phyloP scores from a whole-genome alignment of 2,888 invertebrate genomes.

The Drosophila quinaria region DNA sequence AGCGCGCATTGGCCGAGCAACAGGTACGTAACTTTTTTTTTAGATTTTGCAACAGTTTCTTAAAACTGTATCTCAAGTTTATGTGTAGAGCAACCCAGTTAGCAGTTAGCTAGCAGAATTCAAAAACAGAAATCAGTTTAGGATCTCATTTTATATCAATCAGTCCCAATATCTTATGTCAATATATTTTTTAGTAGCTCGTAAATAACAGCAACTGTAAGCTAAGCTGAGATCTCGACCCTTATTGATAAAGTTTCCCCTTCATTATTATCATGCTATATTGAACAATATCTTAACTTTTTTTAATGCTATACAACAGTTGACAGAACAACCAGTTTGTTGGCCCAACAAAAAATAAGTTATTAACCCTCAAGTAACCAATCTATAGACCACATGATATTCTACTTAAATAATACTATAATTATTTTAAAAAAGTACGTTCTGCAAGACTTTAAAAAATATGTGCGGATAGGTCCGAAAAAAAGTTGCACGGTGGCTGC shows the following conservation, averaged over 20 bases:
- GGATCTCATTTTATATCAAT: constrained; percentile 24
- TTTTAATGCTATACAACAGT: constrained; percentile 72
- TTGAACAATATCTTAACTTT: constrained; percentile 42
- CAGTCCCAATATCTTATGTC: constrained; percentile 6
- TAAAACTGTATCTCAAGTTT: constrained; percentile 19
- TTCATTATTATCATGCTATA: constrained; percentile 63
- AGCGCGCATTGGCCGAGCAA: constrained; percentile 93
- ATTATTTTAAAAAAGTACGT: constrained; percentile 24
- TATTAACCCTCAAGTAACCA: constrained; percentile 66
- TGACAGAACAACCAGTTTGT: constrained; percentile 76
- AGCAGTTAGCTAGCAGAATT: constrained; percentile 25
- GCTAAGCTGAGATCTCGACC: constrained; percentile 36
- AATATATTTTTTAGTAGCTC: constrained; percentile 31
- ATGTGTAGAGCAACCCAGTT: constrained; percentile 33
- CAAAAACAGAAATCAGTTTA: constrained; percentile 22
- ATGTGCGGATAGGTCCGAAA: constrained; percentile 71
- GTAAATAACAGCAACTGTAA: constrained; percentile 58
- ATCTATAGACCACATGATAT: constrained; percentile 18
- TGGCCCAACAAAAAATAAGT: constrained; percentile 45
- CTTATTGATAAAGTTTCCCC: constrained; percentile 28
- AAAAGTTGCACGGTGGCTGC: constrained; percentile 84
- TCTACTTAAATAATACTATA: constrained; percentile 36
- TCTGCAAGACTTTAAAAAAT: constrained; percentile 24
- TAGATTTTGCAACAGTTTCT: neutral
- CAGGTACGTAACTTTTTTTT: constrained; percentile 89